Evolutionary conservation across 2,113 vertebrate species (phyloP).

Genomic region (Pedionomus torquatus): DNA sequence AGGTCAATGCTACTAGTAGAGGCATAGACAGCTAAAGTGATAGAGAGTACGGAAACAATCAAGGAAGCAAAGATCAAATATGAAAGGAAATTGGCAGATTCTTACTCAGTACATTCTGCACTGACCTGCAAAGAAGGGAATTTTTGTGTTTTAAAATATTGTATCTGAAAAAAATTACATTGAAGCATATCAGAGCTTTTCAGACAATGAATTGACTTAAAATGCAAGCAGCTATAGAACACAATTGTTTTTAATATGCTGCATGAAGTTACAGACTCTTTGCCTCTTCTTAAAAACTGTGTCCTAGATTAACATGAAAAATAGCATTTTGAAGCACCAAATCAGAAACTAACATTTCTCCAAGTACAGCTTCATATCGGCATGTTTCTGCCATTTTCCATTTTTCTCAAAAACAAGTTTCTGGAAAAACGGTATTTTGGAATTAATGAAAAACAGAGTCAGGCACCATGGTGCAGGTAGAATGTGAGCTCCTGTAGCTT

Average conservation of each 20-base stretch:
- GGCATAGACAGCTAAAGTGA: not conserved
- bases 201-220: not conserved
- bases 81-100: conserved; percentile 19
- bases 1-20: conserved; percentile 34
- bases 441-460: not conserved
- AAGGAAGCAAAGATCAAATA: conserved; percentile 41
- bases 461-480: not conserved
- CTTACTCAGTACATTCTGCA: not conserved
- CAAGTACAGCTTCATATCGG: not conserved
- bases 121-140: not conserved
- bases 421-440: not conserved
- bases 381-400: not conserved
- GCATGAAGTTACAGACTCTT: not conserved
- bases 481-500: accelerated
- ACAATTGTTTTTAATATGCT: not conserved
- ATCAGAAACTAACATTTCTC: not conserved
- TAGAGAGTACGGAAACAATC: conserved; percentile 3
- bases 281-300: not conserved
- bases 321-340: not conserved
- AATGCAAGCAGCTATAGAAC: not conserved
- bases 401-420: not conserved
- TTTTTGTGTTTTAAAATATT: not conserved
- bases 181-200: not conserved
- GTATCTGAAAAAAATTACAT: not conserved
- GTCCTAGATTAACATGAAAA: not conserved